These are phyloP conservation scores for Lordiphosa stackelbergi DNA, from an alignment of 1,140 invertebrate genomes.

Conservation along the genomic window DNA sequence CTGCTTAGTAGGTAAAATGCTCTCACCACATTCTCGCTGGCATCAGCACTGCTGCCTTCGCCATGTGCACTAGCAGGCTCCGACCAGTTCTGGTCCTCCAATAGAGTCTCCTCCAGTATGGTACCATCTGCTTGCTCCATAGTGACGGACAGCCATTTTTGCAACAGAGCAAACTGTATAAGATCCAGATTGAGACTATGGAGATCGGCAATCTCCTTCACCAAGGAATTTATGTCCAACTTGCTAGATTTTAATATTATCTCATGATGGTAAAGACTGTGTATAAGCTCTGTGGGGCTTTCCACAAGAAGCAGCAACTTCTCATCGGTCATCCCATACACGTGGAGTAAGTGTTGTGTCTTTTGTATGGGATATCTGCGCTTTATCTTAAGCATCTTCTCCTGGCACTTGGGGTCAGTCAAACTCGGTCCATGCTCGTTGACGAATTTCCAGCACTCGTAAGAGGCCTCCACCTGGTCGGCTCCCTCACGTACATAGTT, in stretches of 20 bases:
- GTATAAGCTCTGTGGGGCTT: slow-evolving; percentile 79
- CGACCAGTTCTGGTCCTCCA: slow-evolving; percentile 59
- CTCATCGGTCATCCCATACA: slow-evolving; percentile 79
- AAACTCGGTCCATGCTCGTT: slow-evolving; percentile 76
- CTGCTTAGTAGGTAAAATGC: slow-evolving; percentile 70
- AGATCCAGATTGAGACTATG: slow-evolving; percentile 53
- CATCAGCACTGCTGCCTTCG: slow-evolving; percentile 19
- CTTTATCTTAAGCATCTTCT: slow-evolving; percentile 78
- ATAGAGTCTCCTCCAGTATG: slow-evolving; percentile 65
- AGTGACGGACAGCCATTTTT: slow-evolving; percentile 71
- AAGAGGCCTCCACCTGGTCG: slow-evolving; percentile 80
- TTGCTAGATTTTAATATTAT: slow-evolving; percentile 78
- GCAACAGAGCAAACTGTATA: slow-evolving; percentile 63
- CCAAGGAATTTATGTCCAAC: slow-evolving; percentile 79
- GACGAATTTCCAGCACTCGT: slow-evolving; percentile 80
- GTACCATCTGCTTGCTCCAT: slow-evolving; percentile 52
- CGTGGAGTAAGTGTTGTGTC: slow-evolving; percentile 79
- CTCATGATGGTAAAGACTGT: slow-evolving; percentile 79
- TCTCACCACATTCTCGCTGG: slow-evolving; percentile 67
- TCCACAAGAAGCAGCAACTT: slow-evolving; percentile 78
- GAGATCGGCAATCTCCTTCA: slow-evolving; percentile 79
- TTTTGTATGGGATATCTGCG: slow-evolving; percentile 79
- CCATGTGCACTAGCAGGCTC: slow-evolving; percentile 15
- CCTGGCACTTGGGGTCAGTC: slow-evolving; percentile 76
- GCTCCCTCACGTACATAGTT: slow-evolving; percentile 77